Base-by-base conservation (phyloP, 1,140 invertebrate species). In the Agrilus planipennis region DNA sequence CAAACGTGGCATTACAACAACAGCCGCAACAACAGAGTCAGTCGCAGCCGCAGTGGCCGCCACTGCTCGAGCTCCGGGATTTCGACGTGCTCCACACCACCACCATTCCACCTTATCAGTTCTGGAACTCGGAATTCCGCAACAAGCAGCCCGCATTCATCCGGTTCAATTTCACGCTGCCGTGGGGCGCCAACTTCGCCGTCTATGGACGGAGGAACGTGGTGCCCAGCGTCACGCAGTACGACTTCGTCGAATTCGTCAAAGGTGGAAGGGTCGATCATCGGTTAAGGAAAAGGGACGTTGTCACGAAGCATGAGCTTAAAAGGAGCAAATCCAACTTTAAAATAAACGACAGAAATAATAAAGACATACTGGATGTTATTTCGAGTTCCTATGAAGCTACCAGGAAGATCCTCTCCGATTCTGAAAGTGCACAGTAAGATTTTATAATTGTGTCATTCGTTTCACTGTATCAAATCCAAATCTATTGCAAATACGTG, bases 221-320 rank as follows among this genome's bases (percentile, higher is more conserved):
- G 16, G 84, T 86, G 0, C 91, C 92, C 0, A 90, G 88, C 54
- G 85, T 95, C 43, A 93, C 89, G 18, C 88, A 94, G 61, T 92
- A 94, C 61, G 91, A 95, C 61, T 93, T 96, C 61, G 84, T 88
- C 12, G 87, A 94, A 68, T 89, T 90, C 57, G 80, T 90, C 46
- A 80, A 82, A 55, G 84, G 84, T 14, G 84, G 84, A 16, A 70
- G 83, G 15, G 67, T 88, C 3, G 83, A 87, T 56, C 77, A 84
- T 51, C 71, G 82, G 50, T 64, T 81, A 35, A 71, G 80, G 49
- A 63, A 70, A 51, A 68, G 65, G 55, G 54, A 65, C 47, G 65
- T 64, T 34, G 31, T 43, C 12, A 61, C 63, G 36, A 44, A 48
- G 20, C 51, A 57, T 42, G 57, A 58, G 47, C 44, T 49, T 7